These are phyloP conservation scores for Hypocryptadius cinnamomeus DNA, from an alignment of 2,113 vertebrate species.

Conservation along the genomic window DNA sequence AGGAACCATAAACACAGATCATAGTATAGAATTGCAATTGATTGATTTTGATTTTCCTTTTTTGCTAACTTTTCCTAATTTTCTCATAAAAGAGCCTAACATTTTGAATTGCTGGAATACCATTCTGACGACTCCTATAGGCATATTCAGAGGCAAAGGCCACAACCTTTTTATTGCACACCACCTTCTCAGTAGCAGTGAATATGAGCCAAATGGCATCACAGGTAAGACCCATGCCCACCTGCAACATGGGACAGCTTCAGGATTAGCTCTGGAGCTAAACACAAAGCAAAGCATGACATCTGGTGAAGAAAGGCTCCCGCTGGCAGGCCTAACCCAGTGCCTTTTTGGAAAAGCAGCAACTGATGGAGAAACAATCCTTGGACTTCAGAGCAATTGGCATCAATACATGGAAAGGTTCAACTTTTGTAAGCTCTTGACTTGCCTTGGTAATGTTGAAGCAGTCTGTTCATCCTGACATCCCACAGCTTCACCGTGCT, in stretches of 20 bases:
- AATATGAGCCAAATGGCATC: not conserved
- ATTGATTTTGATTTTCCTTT: not conserved
- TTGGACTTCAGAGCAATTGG: not conserved
- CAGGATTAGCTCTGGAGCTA: not conserved
- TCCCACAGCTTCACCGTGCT: constrained; percentile 95
- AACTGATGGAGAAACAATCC: not conserved
- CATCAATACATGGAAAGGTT: not conserved
- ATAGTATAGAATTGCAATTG: not conserved
- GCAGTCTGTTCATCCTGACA: constrained; percentile 85
- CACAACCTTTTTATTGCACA: not conserved
- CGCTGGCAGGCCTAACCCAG: not conserved
- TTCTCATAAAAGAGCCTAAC: not conserved
- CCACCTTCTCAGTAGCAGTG: not conserved
- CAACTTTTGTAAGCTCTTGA: not conserved
- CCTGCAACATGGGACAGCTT: not conserved
- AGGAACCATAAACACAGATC: not conserved
- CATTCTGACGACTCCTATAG: not conserved
- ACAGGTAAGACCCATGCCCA: not conserved
- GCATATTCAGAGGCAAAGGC: not conserved
- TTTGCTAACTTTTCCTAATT: not conserved
- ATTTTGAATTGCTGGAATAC: not conserved
- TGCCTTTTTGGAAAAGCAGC: not conserved
- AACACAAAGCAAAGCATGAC: not conserved
- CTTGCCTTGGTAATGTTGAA: constrained; percentile 93
- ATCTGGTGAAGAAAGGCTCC: not conserved